A percentile compares a stretch with the other conserved stretches of the same genome.
phyloP scores from a whole-genome alignment of 2,888 invertebrate genomes.

The Macaria liturata region DNA sequence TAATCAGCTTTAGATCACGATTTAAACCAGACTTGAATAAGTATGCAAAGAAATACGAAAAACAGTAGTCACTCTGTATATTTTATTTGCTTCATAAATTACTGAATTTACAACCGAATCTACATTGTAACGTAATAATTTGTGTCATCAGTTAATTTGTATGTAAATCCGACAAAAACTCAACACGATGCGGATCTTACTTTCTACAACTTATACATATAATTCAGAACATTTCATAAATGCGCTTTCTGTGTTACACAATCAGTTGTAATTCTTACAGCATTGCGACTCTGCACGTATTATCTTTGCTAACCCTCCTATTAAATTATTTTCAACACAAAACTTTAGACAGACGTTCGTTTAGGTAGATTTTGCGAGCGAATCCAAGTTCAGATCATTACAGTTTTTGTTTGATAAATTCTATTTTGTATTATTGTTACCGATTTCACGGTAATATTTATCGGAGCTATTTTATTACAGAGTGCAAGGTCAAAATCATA shows the following conservation, averaged over 20 bases:
- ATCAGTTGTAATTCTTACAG: slow-evolving; percentile 24
- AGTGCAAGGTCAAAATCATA: slow-evolving; percentile 22
- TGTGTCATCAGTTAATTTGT: slow-evolving; percentile 25
- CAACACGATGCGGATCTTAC: slow-evolving; percentile 38
- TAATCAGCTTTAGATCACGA: too few species aligned
- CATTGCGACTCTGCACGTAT: slow-evolving; percentile 43
- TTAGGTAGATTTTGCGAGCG: slow-evolving; percentile 5
- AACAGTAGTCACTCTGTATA: too few species aligned
- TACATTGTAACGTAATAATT: slow-evolving; percentile 7
- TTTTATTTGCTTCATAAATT: too few species aligned
- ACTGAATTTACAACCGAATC: too few species aligned
- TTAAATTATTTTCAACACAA: slow-evolving; percentile 41
- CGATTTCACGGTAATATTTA: slow-evolving; percentile 4
- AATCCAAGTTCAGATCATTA: neutral
- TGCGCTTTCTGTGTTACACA: slow-evolving; percentile 55
- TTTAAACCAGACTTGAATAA: too few species aligned
- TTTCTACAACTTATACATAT: slow-evolving; percentile 46
- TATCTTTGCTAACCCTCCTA: slow-evolving; percentile 45
- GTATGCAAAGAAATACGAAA: too few species aligned
- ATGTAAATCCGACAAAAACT: slow-evolving; percentile 20
- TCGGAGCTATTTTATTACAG: slow-evolving; percentile 1
- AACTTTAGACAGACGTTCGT: slow-evolving; percentile 26
- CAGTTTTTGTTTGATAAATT: slow-evolving; percentile 1
- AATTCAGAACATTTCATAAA: slow-evolving; percentile 48
- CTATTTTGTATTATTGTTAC: neutral